Conservation (phyloP, 2,888 invertebrate species). For the Hydraecia micacea region DNA sequence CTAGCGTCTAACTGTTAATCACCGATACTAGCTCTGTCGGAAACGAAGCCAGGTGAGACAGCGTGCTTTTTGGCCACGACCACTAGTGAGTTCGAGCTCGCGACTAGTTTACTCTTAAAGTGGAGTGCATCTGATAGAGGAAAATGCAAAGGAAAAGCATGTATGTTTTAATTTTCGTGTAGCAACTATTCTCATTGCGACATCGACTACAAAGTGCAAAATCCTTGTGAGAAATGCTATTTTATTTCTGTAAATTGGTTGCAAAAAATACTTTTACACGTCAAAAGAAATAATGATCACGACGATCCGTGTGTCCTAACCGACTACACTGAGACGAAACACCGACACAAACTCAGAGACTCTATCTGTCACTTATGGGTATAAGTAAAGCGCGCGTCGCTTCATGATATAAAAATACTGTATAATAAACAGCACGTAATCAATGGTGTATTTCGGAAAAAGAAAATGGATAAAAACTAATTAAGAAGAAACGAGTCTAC, state of each 20-base stretch:
- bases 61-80: no score
- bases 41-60: no score
- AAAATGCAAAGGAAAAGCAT: not conserved
- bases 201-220: not conserved
- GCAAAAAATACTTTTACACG: not conserved
- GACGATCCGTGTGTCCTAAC: no score
- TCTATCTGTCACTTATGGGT: no score
- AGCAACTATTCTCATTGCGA: not conserved
- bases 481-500: not conserved
- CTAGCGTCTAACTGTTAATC: no score
- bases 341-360: not conserved
- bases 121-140: not conserved
- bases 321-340: not conserved
- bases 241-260: not conserved
- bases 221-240: not conserved
- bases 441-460: not conserved
- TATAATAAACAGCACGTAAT: not conserved
- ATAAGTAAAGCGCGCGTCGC: not conserved
- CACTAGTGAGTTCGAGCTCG: no score
- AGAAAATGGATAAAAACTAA: not conserved
- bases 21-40: no score
- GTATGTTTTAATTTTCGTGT: not conserved
- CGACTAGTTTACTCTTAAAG: not conserved
- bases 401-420: not conserved
- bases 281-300: not conserved